phyloP scores from a whole-genome alignment of 1,140 invertebrate species.

The Phocides pigmalion region DNA sequence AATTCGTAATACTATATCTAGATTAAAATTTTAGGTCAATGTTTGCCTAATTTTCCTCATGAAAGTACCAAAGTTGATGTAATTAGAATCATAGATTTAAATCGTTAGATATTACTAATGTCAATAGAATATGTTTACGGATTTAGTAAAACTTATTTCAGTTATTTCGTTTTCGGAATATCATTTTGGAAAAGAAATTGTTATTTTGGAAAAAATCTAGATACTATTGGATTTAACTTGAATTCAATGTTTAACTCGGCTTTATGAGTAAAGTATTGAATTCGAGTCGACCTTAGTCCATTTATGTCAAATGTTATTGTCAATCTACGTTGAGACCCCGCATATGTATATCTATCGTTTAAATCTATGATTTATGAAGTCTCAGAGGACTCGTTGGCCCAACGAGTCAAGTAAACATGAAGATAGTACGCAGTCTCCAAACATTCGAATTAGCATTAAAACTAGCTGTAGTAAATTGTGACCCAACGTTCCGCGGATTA shows the following conservation, averaged over 20 bases:
- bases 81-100: too few relatives aligned
- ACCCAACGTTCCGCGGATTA: constrained; percentile 13
- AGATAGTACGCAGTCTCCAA: constrained; percentile 7
- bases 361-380: neutral
- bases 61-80: neutral
- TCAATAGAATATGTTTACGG: too few relatives aligned
- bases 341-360: too few relatives aligned
- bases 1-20: constrained; percentile 32
- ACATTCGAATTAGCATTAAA: constrained; percentile 13
- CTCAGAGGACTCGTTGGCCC: neutral
- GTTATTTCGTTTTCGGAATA: too few relatives aligned
- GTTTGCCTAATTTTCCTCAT: neutral
- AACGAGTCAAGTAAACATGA: neutral
- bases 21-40: constrained; percentile 11
- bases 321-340: neutral
- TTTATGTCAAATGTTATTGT: constrained; percentile 1
- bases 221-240: too few relatives aligned
- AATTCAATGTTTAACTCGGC: too few relatives aligned
- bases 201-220: too few relatives aligned
- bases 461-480: constrained; percentile 20
- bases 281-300: too few relatives aligned
- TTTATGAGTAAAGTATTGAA: too few relatives aligned
- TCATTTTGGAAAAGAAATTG: too few relatives aligned
- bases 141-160: too few relatives aligned
- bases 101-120: too few relatives aligned